Conservation (phyloP, 2,888 invertebrate genomes). For the Euzetes globulus region DNA sequence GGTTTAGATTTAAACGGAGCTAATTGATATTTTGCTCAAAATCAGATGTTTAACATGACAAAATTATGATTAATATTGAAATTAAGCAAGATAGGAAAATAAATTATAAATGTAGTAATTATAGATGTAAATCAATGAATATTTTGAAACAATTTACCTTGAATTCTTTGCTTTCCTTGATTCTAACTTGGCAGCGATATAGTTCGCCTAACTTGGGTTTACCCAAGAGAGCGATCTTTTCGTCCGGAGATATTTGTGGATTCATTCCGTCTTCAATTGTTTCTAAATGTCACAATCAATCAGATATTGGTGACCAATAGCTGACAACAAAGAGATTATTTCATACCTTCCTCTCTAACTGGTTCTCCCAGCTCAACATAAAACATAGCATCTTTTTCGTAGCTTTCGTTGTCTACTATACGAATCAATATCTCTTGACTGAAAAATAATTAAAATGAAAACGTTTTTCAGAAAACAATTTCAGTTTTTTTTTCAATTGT, state of each 20-base stretch:
- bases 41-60: no score
- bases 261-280: background rate
- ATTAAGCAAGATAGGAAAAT: no score
- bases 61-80: no score
- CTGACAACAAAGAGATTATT: background rate
- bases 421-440: constrained; percentile 77
- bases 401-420: constrained; percentile 93
- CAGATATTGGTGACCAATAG: background rate
- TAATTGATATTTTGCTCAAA: no score
- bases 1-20: no score
- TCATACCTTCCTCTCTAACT: constrained; percentile 69
- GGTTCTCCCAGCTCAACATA: constrained; percentile 87
- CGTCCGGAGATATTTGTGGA: constrained; percentile 45
- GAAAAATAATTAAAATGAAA: constrained; percentile 50
- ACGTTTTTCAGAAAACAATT: background rate
- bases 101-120: no score
- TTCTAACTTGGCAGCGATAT: constrained; percentile 73
- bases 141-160: constrained; percentile 63
- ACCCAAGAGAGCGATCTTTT: constrained; percentile 80
- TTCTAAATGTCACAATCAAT: background rate
- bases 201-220: constrained; percentile 84
- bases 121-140: no score
- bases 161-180: constrained; percentile 97
- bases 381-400: constrained; percentile 91
- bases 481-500: background rate